phyloP scores from a whole-genome alignment of 2,888 invertebrate genomes.

The Limenitis camilla region DNA sequence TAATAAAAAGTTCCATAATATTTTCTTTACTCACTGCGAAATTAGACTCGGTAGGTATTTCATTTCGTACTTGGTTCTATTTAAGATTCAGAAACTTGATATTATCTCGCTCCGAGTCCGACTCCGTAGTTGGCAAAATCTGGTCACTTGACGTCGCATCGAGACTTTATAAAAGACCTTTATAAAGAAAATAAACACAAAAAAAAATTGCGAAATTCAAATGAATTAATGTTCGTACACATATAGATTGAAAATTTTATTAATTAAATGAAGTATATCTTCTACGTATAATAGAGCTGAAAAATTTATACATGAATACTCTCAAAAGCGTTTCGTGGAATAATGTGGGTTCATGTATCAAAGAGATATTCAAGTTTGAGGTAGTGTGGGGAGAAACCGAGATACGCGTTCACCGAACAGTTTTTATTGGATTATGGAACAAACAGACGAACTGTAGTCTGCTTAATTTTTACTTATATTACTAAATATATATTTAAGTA shows the following conservation, averaged over 20 bases:
- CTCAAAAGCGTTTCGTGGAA: constrained; percentile 1
- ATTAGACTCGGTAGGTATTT: background rate
- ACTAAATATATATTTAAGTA: no score
- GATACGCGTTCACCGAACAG: constrained; percentile 6
- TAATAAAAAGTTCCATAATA: background rate
- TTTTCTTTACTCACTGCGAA: background rate
- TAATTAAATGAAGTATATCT: background rate
- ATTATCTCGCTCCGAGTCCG: no score
- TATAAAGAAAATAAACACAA: no score
- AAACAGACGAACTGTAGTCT: background rate
- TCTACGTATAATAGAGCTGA: no score
- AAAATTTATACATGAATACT: constrained; percentile 5
- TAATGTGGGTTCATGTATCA: constrained; percentile 14
- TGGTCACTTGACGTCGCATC: no score
- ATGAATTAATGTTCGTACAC: no score
- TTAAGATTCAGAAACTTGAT: no score
- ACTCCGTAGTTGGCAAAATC: background rate
- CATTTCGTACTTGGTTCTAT: background rate
- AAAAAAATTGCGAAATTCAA: no score
- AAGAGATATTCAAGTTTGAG: constrained; percentile 6
- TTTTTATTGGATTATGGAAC: constrained; percentile 12
- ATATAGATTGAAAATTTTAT: no score
- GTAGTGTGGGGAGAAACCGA: constrained; percentile 6
- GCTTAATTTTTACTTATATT: background rate
- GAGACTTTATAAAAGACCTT: no score